Evolutionary conservation across 2,797 vertebrate species (phyloP), one percentile per base, ranked within the genome.

Genomic region (Lerista edwardsae): DNA sequence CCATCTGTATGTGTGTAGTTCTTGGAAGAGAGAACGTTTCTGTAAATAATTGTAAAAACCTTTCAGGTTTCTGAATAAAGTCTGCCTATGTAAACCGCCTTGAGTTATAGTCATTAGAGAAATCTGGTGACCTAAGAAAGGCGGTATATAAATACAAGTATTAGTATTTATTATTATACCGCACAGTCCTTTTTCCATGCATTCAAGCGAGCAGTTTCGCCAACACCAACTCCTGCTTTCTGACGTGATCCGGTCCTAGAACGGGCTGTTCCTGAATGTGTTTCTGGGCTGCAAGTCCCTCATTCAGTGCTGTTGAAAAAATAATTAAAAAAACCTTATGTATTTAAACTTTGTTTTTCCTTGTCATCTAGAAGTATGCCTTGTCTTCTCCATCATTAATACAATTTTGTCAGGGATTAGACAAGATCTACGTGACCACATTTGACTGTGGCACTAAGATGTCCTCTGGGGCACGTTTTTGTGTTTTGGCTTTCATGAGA

Each of bases 401-500:
- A 67, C n/a, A 84, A 80, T 80, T 77, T 73, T 19, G 62, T 80
- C 68, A 73, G 62, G 61, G 69, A 64, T 71, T 76, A 72, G 84
- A 72, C 72, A 76, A 71, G 29, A 59, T 79, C 72, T 55, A 57
- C 34, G 29, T n/a, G 78, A 72, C 17, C 14, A 64, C n/a, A 25
- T 15, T 67, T 79, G 55, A 59, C 67, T 72, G 21, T 71, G 69
- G 15, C 80, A 80, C 19, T 27, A 31, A 83, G 2, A 36, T 14
- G 44, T 47, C 83, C 80, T 86, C 47, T 1, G 41, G 79, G 75
- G 41, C 6, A 23, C 25, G 15, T 78, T 77, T 51, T 25, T 72
- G 68, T 57, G 21, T 25, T 47, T 64, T 55, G 5, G 55, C 51
- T 68, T 85, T 69, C 3, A 57, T 27, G 76, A 69, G 79, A 62